phyloP scores from a whole-genome alignment of 2,113 vertebrate genomes.

The Hyla sarda region DNA sequence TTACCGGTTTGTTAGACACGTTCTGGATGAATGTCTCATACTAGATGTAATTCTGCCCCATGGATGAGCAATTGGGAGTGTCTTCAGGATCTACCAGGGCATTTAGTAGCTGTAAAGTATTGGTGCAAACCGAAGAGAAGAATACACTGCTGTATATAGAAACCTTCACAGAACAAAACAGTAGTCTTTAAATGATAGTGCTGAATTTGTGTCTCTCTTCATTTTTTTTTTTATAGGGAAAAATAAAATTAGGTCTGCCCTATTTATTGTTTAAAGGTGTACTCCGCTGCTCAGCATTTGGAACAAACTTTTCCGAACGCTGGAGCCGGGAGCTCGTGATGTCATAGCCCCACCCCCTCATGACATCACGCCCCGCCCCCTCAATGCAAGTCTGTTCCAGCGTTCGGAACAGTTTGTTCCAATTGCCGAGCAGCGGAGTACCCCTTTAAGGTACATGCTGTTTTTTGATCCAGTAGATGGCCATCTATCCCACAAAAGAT shows the following conservation, averaged over 20 bases:
- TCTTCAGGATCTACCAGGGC: neutral
- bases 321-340: no score
- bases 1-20: neutral
- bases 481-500: neutral
- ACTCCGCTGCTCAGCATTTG: no score
- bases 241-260: neutral
- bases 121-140: neutral
- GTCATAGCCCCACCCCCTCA: no score
- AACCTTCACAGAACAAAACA: neutral
- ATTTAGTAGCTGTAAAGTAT: neutral
- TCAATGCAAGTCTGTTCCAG: no score
- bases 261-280: neutral
- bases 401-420: no score
- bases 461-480: neutral
- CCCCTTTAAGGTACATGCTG: neutral
- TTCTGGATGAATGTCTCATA: neutral
- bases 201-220: neutral
- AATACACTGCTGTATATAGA: neutral
- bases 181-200: neutral
- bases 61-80: neutral
- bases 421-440: no score
- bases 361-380: no score
- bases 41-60: neutral
- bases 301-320: no score
- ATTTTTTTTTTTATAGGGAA: neutral